Evolutionary conservation across 2,888 invertebrate genomes (phyloP).

Genomic region (Gari tellinella): DNA sequence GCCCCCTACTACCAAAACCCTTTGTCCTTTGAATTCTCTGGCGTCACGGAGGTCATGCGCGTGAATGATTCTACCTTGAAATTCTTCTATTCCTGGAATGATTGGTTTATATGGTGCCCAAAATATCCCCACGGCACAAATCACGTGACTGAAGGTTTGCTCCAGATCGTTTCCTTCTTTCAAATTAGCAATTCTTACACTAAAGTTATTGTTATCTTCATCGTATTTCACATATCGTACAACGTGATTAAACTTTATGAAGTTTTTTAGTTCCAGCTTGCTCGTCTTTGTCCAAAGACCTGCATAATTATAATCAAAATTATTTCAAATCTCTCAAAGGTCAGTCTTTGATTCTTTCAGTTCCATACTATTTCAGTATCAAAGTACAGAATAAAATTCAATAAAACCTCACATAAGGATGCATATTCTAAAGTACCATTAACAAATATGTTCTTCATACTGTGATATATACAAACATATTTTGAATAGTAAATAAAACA

Average conservation of each 20-base stretch:
- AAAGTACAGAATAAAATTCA: too few relatives aligned
- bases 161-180: background rate
- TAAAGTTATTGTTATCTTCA: constrained; percentile 33
- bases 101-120: constrained; percentile 38
- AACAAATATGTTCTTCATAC: too few relatives aligned
- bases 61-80: constrained; percentile 45
- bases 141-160: constrained; percentile 48
- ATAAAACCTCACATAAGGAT: too few relatives aligned
- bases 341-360: too few relatives aligned
- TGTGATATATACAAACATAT: too few relatives aligned
- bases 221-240: constrained; percentile 38
- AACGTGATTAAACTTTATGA: constrained; percentile 28
- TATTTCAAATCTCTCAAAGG: too few relatives aligned
- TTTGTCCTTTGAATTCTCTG: constrained; percentile 32
- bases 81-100: constrained; percentile 34
- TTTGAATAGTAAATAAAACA: too few relatives aligned
- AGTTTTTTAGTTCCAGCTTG: constrained; percentile 17
- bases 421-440: too few relatives aligned
- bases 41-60: constrained; percentile 45
- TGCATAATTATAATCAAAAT: too few relatives aligned
- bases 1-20: constrained; percentile 36
- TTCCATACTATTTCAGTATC: too few relatives aligned
- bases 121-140: constrained; percentile 43
- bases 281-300: constrained; percentile 29
- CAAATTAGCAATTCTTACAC: constrained; percentile 32